Percentiles rank a stretch among this genome's conserved stretches.
Conservation (phyloP, 2,888 invertebrate genomes). For the Phlogophora meticulosa region DNA sequence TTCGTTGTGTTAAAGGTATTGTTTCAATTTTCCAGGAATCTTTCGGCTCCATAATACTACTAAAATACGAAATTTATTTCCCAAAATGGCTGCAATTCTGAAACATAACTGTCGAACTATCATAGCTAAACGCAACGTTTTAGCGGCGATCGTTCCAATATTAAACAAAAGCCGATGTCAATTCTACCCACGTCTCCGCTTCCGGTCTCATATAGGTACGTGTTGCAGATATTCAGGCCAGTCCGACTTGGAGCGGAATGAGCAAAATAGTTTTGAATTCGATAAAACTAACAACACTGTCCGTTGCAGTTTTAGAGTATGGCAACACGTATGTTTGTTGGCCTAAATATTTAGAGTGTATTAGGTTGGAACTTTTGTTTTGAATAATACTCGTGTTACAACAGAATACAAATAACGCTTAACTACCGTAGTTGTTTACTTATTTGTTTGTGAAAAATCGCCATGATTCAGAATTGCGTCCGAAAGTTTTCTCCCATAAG, state of each 20-base stretch:
- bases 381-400: slow-evolving; percentile 22
- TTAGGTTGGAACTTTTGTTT: slow-evolving; percentile 40
- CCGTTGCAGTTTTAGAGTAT: slow-evolving; percentile 24
- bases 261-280: slow-evolving; percentile 53
- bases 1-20: background rate
- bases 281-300: slow-evolving; percentile 48
- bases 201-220: slow-evolving; percentile 58
- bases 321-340: slow-evolving; percentile 30
- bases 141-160: slow-evolving; percentile 54
- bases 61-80: too few relatives aligned
- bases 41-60: background rate
- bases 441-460: background rate
- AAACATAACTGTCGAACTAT: slow-evolving; percentile 30
- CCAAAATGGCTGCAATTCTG: slow-evolving; percentile 3
- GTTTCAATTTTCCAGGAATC: background rate
- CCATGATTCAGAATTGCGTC: background rate
- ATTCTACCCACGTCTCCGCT: slow-evolving; percentile 59
- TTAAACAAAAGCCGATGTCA: slow-evolving; percentile 55
- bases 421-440: slow-evolving; percentile 1
- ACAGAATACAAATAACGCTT: slow-evolving; percentile 3
- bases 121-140: slow-evolving; percentile 38
- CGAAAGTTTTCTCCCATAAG: slow-evolving; percentile 1
- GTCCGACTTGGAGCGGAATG: slow-evolving; percentile 44
- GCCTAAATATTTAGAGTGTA: slow-evolving; percentile 48
- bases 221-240: slow-evolving; percentile 60